A percentile compares a stretch with the other conserved stretches of the same genome.
Conservation (phyloP, 2,888 invertebrate species). For the Dryomyza anilis region DNA sequence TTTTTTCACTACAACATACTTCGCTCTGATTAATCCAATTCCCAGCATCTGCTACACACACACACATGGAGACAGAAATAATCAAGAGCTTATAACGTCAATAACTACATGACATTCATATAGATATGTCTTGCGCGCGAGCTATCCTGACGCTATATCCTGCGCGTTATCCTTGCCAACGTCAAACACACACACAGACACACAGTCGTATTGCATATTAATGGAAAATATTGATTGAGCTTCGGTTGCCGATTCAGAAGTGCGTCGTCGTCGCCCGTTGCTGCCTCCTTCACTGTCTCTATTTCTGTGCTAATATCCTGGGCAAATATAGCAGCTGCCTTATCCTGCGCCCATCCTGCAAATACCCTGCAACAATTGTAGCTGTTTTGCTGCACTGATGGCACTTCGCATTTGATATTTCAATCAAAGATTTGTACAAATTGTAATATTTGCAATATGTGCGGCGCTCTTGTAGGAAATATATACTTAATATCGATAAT, state of each 20-base stretch:
- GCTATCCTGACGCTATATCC: too few species aligned
- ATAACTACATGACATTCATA: not conserved
- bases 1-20: not conserved
- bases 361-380: too few species aligned
- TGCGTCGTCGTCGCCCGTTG: not conserved
- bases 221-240: constrained; percentile 8
- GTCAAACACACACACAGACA: not conserved
- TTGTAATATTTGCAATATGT: constrained; percentile 8
- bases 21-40: not conserved
- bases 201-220: not conserved
- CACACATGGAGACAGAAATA: too few species aligned
- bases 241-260: not conserved
- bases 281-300: not conserved
- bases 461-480: not conserved
- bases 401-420: not conserved
- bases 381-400: not conserved
- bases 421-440: constrained; percentile 12
- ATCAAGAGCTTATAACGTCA: not conserved
- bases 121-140: not conserved
- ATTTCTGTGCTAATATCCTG: constrained; percentile 5
- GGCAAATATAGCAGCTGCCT: not conserved
- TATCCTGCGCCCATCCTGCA: not conserved
- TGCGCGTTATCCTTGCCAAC: not conserved
- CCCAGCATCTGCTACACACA: not conserved
- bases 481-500: too few species aligned